Base-by-base conservation (phyloP, 2,888 invertebrate species). In the Aproaerema taeniolella region DNA sequence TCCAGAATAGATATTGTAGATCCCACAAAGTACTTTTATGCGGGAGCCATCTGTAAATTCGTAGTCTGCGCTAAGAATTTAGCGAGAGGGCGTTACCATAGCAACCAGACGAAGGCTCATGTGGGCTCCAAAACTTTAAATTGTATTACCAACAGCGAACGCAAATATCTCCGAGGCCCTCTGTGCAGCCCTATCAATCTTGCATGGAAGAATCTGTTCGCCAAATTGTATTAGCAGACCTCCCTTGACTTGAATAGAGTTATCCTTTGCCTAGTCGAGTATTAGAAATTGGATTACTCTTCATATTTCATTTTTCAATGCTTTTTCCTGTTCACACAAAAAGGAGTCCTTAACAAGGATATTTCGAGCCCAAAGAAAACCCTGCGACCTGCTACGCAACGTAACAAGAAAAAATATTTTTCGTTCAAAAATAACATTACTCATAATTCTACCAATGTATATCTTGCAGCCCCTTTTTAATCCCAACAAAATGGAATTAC, bases 41-140 rank as follows among this genome's bases (percentile, higher is more conserved):
- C n/a, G n/a, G n/a, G n/a, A n/a, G n/a, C n/a, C n/a, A n/a, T n/a
- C n/a, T n/a, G n/a, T n/a, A n/a, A n/a, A n/a, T n/a, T n/a, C n/a
- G n/a, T n/a, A n/a, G 11, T 20, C n/a, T n/a, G n/a, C n/a, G n/a
- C n/a, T n/a, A n/a, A n/a, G n/a, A 17, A 33, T 33, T 33, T 24
- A 37, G 20, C n/a, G 17, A 14, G 29, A 30, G 37, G 86, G 85
- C 55, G 85, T 86, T 85, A 68, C 86, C 49, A 80, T 83, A 63
- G 68, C 64, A 68, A 86, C 83, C 60, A 68, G 72, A 64, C 69
- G 61, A 48, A 79, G 78, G 73, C 80, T 80, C 81, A 81, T 82
- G 79, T 83, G 83, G 75, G 75, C 69, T 73, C 64, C 65, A 70
- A 77, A 80, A 82, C 81, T 85, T 85, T 85, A 83, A 86, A 85